Evolutionary conservation across 1,140 invertebrate genomes (phyloP).

Genomic region (Calephelis nemesis): DNA sequence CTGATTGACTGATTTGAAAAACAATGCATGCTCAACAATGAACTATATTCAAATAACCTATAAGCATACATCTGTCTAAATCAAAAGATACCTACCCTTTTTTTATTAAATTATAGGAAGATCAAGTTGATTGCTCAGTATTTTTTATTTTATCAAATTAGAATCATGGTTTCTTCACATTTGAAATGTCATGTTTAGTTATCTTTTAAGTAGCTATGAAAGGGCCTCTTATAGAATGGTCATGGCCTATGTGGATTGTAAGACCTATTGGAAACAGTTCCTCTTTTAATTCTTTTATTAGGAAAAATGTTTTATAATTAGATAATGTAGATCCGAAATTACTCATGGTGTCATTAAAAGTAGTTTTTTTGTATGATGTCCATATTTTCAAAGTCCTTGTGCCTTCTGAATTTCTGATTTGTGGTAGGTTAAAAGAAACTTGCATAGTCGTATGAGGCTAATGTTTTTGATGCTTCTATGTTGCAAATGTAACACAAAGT

Average conservation of each 20-base stretch:
- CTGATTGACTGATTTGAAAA: too few relatives aligned
- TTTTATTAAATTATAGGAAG: too few relatives aligned
- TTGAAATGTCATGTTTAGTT: too few relatives aligned
- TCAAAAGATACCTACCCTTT: too few relatives aligned
- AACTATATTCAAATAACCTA: too few relatives aligned
- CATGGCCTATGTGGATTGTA: slow-evolving; percentile 11
- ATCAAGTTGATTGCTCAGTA: too few relatives aligned
- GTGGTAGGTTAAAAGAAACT: slow-evolving; percentile 23
- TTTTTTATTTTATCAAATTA: too few relatives aligned
- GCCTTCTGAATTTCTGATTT: slow-evolving; percentile 42
- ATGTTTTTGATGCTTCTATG: slow-evolving; percentile 8
- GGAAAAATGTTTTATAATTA: slow-evolving; percentile 25
- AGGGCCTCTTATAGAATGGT: not conserved
- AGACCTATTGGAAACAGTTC: slow-evolving; percentile 5
- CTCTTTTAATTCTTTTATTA: slow-evolving; percentile 13
- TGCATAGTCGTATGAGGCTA: not conserved
- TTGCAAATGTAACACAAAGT: slow-evolving; percentile 20
- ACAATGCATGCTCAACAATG: too few relatives aligned
- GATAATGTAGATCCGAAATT: slow-evolving; percentile 21
- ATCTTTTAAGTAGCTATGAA: not conserved
- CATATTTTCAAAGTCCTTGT: slow-evolving; percentile 43
- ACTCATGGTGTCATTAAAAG: slow-evolving; percentile 6
- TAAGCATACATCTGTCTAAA: too few relatives aligned
- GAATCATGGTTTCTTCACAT: too few relatives aligned
- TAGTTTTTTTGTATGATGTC: slow-evolving; percentile 23